Base-by-base conservation (phyloP, 2,888 invertebrate species). In the Entomobrya multifasciata region DNA sequence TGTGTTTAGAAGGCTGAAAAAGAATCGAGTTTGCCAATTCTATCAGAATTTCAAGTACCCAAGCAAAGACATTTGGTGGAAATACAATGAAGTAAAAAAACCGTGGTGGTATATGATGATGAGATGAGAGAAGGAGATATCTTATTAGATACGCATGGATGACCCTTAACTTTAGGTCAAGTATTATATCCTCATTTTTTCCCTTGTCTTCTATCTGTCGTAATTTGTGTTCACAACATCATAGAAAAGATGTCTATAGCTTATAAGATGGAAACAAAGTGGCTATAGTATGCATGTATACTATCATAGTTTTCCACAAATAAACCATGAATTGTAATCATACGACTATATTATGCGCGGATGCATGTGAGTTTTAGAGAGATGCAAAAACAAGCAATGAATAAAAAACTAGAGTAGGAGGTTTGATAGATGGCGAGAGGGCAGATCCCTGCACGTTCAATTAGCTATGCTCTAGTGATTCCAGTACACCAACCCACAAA, bases 151-250 rank as follows among this genome's bases (percentile, higher is more conserved):
- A 70, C 85, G 70, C 72, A 70, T 78, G 78, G 74, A 72, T 85
- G 72, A 85, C 78, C 77, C 83, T 84, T 84, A 52, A 65, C 67
- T 77, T 74, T 76, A 84, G 83, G 83, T 84, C 83, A 84, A 84
- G 65, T 84, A 72, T 44, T 60, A 82, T 60, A 80, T 67, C 41
- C 41, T 70, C 55, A 44, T 25, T 44, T 67, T 70, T 70, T 25
- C 70, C 22, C 6, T 47, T 80, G 11, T 41, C 57, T 25, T 15
- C 55, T 79, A 52, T 1, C 65, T 72, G 72, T 57, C 72, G 41
- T 82, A 55, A 82, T 82, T 67, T 52, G 57, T 55, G 70, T 44
- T 20, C 20, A 8, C 60, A 60, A 60, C 25, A 44, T 77, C 11
- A 36, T 25, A 2, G 49, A n/a, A n/a, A n/a, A n/a, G n/a, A n/a